Evolutionary conservation across 1,140 invertebrate species (phyloP).

Genomic region (Ridgeia piscesae): DNA sequence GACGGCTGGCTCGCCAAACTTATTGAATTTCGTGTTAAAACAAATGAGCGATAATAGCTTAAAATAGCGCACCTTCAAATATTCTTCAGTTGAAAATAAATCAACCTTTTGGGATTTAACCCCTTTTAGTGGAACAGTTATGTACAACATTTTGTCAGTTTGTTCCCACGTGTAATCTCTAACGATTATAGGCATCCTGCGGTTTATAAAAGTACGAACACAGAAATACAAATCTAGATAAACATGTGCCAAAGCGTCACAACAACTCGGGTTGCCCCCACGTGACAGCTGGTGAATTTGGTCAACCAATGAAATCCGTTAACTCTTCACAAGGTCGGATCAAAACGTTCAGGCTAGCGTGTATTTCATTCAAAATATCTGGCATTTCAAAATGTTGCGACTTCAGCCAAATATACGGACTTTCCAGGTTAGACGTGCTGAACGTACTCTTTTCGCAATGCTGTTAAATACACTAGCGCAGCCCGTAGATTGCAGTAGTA

Average conservation of each 20-base stretch:
- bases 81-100: slow-evolving; percentile 53
- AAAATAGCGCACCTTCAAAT: slow-evolving; percentile 49
- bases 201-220: neutral
- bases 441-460: neutral
- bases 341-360: neutral
- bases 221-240: neutral
- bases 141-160: slow-evolving; percentile 45
- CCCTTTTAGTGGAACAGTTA: slow-evolving; percentile 55
- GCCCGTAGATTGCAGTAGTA: neutral
- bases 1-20: too few species aligned
- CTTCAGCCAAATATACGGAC: neutral
- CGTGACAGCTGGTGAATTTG: neutral
- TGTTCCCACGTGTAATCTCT: slow-evolving; percentile 56
- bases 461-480: neutral
- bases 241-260: neutral
- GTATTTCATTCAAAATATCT: neutral
- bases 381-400: neutral
- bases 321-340: neutral
- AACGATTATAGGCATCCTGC: slow-evolving; percentile 51
- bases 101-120: slow-evolving; percentile 54
- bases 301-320: neutral
- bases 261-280: neutral
- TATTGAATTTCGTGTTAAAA: too few species aligned
- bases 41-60: slow-evolving; percentile 13
- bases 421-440: neutral